Conservation (phyloP, 1,140 invertebrate species). For the Steinernema feltiae region DNA sequence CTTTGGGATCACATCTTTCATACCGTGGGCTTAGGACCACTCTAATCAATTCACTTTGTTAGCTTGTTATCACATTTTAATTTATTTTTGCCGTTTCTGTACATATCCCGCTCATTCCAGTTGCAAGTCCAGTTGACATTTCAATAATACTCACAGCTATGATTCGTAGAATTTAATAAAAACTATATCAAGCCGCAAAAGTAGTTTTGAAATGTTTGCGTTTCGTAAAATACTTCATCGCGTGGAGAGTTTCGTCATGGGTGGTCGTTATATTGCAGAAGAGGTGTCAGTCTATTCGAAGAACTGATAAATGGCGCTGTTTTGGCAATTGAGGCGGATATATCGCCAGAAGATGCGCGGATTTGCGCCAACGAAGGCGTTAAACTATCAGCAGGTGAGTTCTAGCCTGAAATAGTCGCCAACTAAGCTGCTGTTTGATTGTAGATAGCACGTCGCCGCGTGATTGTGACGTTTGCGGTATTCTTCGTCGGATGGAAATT, state of each 20-base stretch:
- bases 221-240: background rate
- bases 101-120: background rate
- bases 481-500: constrained; percentile 44
- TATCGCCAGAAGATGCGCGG: constrained; percentile 39
- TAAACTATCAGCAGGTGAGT: constrained; percentile 27
- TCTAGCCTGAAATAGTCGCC: background rate
- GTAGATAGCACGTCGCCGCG: constrained; percentile 35
- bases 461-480: constrained; percentile 40
- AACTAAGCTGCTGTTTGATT: constrained; percentile 21
- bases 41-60: constrained; percentile 30
- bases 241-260: background rate
- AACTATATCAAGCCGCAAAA: too few species aligned
- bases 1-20: constrained; percentile 54
- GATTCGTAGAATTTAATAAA: too few species aligned
- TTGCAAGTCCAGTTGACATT: constrained; percentile 17
- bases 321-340: constrained; percentile 39
- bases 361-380: constrained; percentile 18
- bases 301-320: background rate
- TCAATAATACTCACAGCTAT: background rate
- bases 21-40: constrained; percentile 49
- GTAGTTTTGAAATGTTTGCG: background rate
- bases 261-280: background rate
- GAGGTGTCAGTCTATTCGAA: background rate
- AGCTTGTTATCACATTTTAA: constrained; percentile 5
- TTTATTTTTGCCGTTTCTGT: background rate